Percentiles rank a stretch among this genome's conserved stretches.
Conservation (phyloP, 2,113 vertebrate species). For the Pelobates fuscus region DNA sequence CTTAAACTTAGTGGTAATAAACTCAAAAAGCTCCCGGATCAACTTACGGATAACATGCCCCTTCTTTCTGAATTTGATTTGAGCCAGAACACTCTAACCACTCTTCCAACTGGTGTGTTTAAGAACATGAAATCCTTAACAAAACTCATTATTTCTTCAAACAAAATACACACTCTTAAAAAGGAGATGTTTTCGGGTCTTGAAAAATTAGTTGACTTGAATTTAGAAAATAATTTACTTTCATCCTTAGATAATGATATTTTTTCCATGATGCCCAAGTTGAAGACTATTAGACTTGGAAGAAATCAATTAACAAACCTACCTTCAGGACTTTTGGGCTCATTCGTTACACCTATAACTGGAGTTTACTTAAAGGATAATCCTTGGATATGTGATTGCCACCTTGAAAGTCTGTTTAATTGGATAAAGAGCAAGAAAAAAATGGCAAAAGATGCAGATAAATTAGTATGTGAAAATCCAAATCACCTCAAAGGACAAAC, state of each 20-base stretch:
- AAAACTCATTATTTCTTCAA: constrained; percentile 70
- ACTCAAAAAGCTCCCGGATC: constrained; percentile 61
- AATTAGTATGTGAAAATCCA: constrained; percentile 65
- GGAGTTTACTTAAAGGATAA: constrained; percentile 70
- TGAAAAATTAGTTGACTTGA: constrained; percentile 65
- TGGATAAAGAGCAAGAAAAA: constrained; percentile 61
- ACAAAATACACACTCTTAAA: constrained; percentile 63
- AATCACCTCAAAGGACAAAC: constrained; percentile 55
- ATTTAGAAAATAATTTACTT: constrained; percentile 66
- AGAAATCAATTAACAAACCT: constrained; percentile 63
- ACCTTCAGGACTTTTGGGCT: constrained; percentile 58
- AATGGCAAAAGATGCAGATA: constrained; percentile 51
- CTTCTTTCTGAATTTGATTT: constrained; percentile 66
- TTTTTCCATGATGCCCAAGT: constrained; percentile 62
- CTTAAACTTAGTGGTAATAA: constrained; percentile 67
- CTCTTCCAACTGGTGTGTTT: constrained; percentile 65
- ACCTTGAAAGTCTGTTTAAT: constrained; percentile 61
- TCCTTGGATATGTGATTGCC: constrained; percentile 80
- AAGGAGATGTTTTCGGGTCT: constrained; percentile 67
- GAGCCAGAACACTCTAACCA: constrained; percentile 64
- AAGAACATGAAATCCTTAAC: constrained; percentile 62
- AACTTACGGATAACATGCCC: constrained; percentile 46
- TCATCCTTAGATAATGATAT: constrained; percentile 54
- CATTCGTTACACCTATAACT: constrained; percentile 58
- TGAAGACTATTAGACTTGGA: constrained; percentile 64